Base-by-base conservation (phyloP, 30 jellyfish, hydroid and myxozoan species). In the Aurelia coerulea region DNA sequence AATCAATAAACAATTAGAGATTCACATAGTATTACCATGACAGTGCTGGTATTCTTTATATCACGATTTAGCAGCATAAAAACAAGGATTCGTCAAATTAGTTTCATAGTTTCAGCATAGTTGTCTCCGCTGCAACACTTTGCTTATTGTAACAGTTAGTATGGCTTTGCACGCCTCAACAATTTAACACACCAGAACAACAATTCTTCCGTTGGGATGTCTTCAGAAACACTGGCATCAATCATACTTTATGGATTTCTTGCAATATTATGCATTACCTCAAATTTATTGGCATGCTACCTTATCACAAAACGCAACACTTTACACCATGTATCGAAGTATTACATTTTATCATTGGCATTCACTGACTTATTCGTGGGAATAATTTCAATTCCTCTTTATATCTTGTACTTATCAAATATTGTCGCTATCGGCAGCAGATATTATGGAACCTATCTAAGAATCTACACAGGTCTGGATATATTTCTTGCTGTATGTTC, bases 221-320 rank as follows among this genome's bases (percentile, higher is more conserved):
- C 56, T 46, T 46, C 56, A 46, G 56, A 8, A 46, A 46, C 56
- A 46, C 15, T 46, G 6, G 56, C 56, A 46, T 46, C 56, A 46
- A 46, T 46, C 56, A 46, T 46, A 46, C 56, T 46, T 46, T 46
- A 46, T 14, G 70, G 13, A 60, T 6, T 60, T n/a, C 70, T 60
- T 60, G 70, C 70, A 17, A 17, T 75, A 13, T 14, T 75, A 3
- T 52, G 73, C 76, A 52, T 75, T n/a, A 13, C 64, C 7, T 75
- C 86, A 31, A 75, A 75, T 58, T 70, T 64, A 18, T n/a, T 75
- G 10, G 86, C 56, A 2, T 75, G 86, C 35, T 75, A 56, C 86
- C 60, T 75, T 8, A 17, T 53, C 3, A 10, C 33, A 8, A 18
- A 35, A 37, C 39, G 34, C 33, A 75, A 54, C 5, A 14, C 31